These are phyloP conservation scores for Callimorpha dominula DNA, from an alignment of 2,888 invertebrate species.

Conservation along the genomic window DNA sequence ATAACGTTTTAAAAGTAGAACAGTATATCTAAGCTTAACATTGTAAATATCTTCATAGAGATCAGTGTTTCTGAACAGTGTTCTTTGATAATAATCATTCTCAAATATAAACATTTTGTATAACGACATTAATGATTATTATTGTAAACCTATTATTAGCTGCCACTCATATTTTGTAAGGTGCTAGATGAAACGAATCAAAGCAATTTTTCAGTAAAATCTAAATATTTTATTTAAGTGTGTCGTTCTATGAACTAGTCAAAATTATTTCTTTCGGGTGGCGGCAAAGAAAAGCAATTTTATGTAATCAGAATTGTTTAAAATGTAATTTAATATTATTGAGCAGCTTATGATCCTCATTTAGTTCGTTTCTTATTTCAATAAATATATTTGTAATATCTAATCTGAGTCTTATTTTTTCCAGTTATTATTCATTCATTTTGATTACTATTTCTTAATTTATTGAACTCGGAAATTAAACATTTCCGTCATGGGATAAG, in stretches of 20 bases:
- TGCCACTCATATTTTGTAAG: constrained; percentile 61
- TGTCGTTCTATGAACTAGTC: constrained; percentile 78
- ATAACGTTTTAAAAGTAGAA: constrained; percentile 62
- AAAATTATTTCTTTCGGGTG: constrained; percentile 75
- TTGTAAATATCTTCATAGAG: constrained; percentile 80
- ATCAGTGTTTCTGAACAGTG: constrained; percentile 79
- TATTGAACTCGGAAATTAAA: too few species aligned
- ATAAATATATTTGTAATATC: constrained; percentile 86
- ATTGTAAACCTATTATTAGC: constrained; percentile 44
- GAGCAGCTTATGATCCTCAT: constrained; percentile 77
- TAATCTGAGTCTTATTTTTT: constrained; percentile 61
- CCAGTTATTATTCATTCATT: not conserved
- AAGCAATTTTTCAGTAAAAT: constrained; percentile 36
- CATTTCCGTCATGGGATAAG: too few species aligned
- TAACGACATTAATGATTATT: constrained; percentile 61
- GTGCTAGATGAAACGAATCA: constrained; percentile 66
- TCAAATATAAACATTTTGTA: constrained; percentile 79
- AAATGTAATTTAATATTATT: constrained; percentile 69
- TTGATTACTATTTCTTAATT: too few species aligned
- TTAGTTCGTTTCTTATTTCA: constrained; percentile 83
- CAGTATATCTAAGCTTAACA: constrained; percentile 77
- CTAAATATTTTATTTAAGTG: constrained; percentile 47
- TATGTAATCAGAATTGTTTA: constrained; percentile 58
- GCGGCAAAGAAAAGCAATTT: constrained; percentile 62
- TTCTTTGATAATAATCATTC: constrained; percentile 79